Base-by-base conservation (phyloP, 1,140 invertebrate genomes). In the Orchesella cincta region DNA sequence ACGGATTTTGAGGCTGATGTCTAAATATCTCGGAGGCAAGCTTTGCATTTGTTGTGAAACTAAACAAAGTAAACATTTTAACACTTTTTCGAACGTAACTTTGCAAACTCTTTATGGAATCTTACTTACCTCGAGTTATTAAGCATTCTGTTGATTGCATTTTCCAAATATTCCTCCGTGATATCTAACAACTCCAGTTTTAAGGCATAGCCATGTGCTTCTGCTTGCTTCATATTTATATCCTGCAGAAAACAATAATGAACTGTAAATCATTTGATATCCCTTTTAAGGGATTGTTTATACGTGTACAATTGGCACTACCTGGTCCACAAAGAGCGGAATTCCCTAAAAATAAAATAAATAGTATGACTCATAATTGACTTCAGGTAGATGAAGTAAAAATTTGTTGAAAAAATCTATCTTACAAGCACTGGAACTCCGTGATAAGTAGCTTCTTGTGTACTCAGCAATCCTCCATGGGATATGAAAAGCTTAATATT, bases 361-460 rank as follows among this genome's bases (percentile, higher is more conserved):
- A n/a, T n/a, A n/a, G n/a, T n/a, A n/a, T n/a, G n/a, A n/a, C n/a
- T n/a, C n/a, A n/a, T n/a, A n/a, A n/a, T n/a, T n/a, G n/a, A n/a
- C n/a, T n/a, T n/a, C n/a, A n/a, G n/a, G n/a, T n/a, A n/a, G n/a
- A n/a, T n/a, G n/a, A n/a, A n/a, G n/a, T n/a, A n/a, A n/a, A n/a
- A 31, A 85, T n/a, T n/a, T n/a, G n/a, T n/a, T n/a, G n/a, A 70
- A 14, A 77, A 83, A n/a, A n/a, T n/a, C n/a, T n/a, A n/a, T n/a
- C n/a, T n/a, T n/a, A n/a, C n/a, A 0, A 93, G 71, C 85, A 92
- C 88, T 0, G 92, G 91, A 26, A 90, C 88, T 0, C 89, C 91
- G 1, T 86, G 86, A 36, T 90, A 88, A 1, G 90, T 84, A 0
- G 88, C 88, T 81, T 93, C 92, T 0, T 88, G 88, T 64, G 89